Base-by-base conservation (phyloP, 2,888 invertebrate genomes). In the Griposia aprilina region DNA sequence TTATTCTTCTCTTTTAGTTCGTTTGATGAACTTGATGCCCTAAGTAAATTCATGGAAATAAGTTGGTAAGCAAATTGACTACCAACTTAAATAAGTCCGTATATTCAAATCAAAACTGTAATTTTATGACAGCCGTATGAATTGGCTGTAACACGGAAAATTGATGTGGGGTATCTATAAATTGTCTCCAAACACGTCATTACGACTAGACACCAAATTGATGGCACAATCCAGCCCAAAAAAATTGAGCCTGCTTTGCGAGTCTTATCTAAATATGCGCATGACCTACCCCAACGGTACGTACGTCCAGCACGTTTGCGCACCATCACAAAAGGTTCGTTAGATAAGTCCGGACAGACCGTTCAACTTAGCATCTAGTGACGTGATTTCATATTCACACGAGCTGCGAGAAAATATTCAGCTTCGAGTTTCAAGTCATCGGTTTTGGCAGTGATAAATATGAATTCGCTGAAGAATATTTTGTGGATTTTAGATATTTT, bases 311-410 rank as follows among this genome's bases (percentile, higher is more conserved):
- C 74, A 70, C 74, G 66, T 83, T 86, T 57, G 13, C 74, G 23
- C 26, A 62, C 63, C 20, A 65, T 85, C 72, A 87, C 87, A 87
- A 88, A 87, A 70, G 80, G 75, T 88, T 87, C 84, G 82, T 88
- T 87, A 88, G 87, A 87, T 88, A 84, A 88, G 72, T 80, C 79
- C 74, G 52, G 26, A 63, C 77, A 71, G 80, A 67, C 57, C 60
- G 80, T 82, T 81, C 82, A 79, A 84, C 79, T 81, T 76, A 52
- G 41, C 66, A 52, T 83, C 30, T 52, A 67, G 57, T 79, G 74
- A 84, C 65, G 78, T 63, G 65, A 84, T 84, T 87, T 84, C 74
- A 84, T 82, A 87, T 88, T 84, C 88, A 88, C 75, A 76, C 72
- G 67, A 75, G 66, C 26, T 60, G 4, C 26, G 57, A 80, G 76